These are phyloP conservation scores for Caprella mutica DNA, from an alignment of 2,888 invertebrate genomes.

Conservation along the genomic window DNA sequence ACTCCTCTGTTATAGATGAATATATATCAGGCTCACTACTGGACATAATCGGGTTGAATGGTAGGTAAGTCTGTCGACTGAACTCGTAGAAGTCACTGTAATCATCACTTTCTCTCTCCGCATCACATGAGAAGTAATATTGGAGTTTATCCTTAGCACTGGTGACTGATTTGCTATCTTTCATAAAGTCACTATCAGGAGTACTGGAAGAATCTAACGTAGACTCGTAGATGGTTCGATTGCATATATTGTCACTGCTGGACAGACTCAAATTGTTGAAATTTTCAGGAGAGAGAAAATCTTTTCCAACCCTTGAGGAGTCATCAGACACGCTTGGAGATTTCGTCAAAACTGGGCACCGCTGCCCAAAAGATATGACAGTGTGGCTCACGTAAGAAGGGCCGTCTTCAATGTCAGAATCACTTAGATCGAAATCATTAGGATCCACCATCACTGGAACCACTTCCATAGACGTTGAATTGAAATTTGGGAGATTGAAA, in stretches of 20 bases:
- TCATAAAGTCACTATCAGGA: background rate
- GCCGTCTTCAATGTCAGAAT: background rate
- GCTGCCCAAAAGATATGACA: background rate
- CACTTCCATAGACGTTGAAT: too few relatives aligned
- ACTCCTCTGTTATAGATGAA: background rate
- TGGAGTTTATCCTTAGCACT: conserved; percentile 10
- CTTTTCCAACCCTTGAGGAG: background rate
- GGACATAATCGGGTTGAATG: conserved; percentile 12
- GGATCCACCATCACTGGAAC: too few relatives aligned
- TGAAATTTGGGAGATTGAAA: too few relatives aligned
- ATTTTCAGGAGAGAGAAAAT: background rate
- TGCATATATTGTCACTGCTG: conserved; percentile 21
- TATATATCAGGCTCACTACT: conserved; percentile 24
- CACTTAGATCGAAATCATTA: too few relatives aligned
- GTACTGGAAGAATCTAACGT: conserved; percentile 13
- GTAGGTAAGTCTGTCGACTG: conserved; percentile 9
- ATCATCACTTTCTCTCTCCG: conserved; percentile 13
- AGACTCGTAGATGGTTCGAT: conserved; percentile 24
- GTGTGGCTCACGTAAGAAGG: background rate
- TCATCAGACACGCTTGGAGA: background rate
- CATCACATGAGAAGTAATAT: conserved; percentile 26
- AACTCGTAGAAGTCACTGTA: conserved; percentile 22
- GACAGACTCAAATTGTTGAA: background rate
- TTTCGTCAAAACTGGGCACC: background rate
- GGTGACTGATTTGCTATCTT: background rate